Conservation (phyloP, 2,888 invertebrate species). For the Metopia argyrocephala region DNA sequence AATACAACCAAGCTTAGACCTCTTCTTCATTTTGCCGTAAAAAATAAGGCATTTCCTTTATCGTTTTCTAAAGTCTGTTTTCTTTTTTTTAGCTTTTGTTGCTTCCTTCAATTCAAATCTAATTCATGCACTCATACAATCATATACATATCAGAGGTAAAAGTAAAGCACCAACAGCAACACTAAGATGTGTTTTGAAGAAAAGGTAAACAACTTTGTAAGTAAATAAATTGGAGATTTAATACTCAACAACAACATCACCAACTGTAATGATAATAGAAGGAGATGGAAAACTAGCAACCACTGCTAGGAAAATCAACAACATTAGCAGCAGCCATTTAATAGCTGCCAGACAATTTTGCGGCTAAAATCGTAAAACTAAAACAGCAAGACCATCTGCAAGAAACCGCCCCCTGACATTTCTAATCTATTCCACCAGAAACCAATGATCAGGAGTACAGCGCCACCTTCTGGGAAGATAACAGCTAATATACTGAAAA, state of each 20-base stretch:
- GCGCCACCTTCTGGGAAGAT: too few relatives aligned
- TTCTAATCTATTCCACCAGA: too few relatives aligned
- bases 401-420: too few relatives aligned
- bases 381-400: neutral
- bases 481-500: too few relatives aligned
- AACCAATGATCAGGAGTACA: too few relatives aligned
- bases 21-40: neutral
- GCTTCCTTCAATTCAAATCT: conserved; percentile 28
- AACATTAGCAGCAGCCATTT: conserved; percentile 2
- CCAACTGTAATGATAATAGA: neutral
- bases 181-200: neutral
- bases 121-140: conserved; percentile 18
- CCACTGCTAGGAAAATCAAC: neutral
- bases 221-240: conserved; percentile 44
- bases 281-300: neutral
- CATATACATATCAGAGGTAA: neutral
- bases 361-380: too few relatives aligned
- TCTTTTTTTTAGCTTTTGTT: neutral
- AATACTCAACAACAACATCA: neutral
- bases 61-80: neutral
- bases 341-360: too few relatives aligned
- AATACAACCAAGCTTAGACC: conserved; percentile 4
- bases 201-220: conserved; percentile 32
- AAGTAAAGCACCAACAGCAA: conserved; percentile 5
- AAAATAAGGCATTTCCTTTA: conserved; percentile 52